Conservation (phyloP, 2,888 invertebrate genomes). For the Trichogramma evanescens region DNA sequence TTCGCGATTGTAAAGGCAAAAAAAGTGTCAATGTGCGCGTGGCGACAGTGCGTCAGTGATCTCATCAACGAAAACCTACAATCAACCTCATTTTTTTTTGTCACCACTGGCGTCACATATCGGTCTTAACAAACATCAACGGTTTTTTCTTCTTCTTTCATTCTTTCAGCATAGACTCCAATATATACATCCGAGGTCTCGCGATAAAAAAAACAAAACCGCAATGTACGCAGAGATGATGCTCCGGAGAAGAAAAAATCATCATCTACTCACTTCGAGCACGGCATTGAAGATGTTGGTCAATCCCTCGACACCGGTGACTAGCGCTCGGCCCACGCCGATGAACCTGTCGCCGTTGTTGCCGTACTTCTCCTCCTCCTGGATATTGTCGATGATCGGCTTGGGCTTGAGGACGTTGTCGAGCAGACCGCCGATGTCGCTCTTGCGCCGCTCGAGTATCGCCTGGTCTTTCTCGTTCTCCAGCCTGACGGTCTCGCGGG, state of each 20-base stretch:
- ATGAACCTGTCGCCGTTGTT: slow-evolving; percentile 66
- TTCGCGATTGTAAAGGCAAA: no score
- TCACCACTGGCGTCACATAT: no score
- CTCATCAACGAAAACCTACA: neutral
- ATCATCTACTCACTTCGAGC: slow-evolving; percentile 52
- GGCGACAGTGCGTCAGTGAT: no score
- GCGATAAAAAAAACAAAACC: neutral
- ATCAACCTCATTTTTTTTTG: slow-evolving; percentile 1
- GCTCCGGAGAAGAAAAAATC: no score
- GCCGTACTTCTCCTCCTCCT: slow-evolving; percentile 72
- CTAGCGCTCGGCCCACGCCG: slow-evolving; percentile 57
- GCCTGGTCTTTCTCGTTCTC: slow-evolving; percentile 33
- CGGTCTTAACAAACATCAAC: neutral
- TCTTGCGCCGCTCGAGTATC: slow-evolving; percentile 31
- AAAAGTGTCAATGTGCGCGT: no score
- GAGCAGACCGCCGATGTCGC: slow-evolving; percentile 28
- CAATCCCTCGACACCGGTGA: slow-evolving; percentile 62
- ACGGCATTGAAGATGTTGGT: slow-evolving; percentile 59
- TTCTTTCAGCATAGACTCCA: neutral
- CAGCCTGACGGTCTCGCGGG: slow-evolving; percentile 32
- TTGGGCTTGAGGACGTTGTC: slow-evolving; percentile 50
- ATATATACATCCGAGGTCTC: neutral
- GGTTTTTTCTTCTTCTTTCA: neutral
- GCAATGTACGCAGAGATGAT: neutral
- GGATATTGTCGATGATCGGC: slow-evolving; percentile 69